Evolutionary conservation across 2,113 vertebrate genomes (phyloP), one percentile per base, ranked within the genome.

Genomic region (Hyla sarda): DNA sequence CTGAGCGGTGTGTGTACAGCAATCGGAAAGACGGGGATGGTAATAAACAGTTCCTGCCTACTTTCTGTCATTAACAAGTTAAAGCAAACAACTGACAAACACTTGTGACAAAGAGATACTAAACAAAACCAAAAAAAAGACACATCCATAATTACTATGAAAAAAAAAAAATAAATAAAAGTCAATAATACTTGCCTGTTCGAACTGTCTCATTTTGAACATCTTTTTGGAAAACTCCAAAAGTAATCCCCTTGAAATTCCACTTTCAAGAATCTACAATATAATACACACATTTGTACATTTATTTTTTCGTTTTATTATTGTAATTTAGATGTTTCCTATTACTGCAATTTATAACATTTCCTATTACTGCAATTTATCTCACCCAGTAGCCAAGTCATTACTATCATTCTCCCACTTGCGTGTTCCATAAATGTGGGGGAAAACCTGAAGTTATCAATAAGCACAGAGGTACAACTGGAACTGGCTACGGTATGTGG

Each of bases 121-220:
- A 41, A 41, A 41, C 41, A 41, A 41, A 41, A 41, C 41, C 41
- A 41, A 41, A 41, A n/a, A 10, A 58, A 58, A 58, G n/a, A n/a
- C n/a, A n/a, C n/a, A n/a, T n/a, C n/a, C n/a, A n/a, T n/a, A n/a
- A n/a, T n/a, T n/a, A n/a, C n/a, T n/a, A n/a, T n/a, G n/a, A 10
- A 58, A n/a, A n/a, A 58, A 58, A 60, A 25, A 28, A 6, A 60
- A 2, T 3, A 62, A 13, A 28, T 25, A 69, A 69, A 65, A 5
- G 13, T 23, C 34, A 71, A 8, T 17, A 37, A 32, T 72, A 80
- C 92, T 86, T 90, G 98, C 98, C 95, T 92, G 96, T 82, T 99
- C 98, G 95, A 99, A 99, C 28, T 96, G 93, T 52, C 95, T 93
- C 97, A 99, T 97, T 77, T 90, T 82, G 89, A 99, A 98, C 95